Base-by-base conservation (phyloP, 2,888 invertebrate genomes). In the Ormyrus nitidulus region DNA sequence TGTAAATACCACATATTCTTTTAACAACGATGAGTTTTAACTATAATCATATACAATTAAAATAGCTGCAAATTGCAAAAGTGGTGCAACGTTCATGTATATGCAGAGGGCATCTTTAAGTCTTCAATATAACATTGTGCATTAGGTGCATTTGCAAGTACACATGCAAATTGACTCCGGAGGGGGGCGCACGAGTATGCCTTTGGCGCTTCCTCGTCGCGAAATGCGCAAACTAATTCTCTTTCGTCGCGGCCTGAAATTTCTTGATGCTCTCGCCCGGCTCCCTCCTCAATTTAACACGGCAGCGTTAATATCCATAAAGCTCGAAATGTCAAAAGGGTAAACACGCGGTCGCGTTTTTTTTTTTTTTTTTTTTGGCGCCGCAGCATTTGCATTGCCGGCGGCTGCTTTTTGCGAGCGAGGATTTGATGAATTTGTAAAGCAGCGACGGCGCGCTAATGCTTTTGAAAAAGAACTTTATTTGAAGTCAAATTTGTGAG, bases 201-300 rank as follows among this genome's bases (percentile, higher is more conserved):
- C 74, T 74, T 79, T 70, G 64, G 49, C 34, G n/a, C 72, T 58
- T 44, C 9, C 61, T 61, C 34, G 19, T 34, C 44, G 62, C 73
- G 51, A 62, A 75, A 75, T 54, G 74, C 9, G 66, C 11, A 66
- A 79, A 79, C 79, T 79, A 79, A 79, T 79, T 79, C 62, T 64
- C 56, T 74, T 79, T 64, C 58, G 44, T 9, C 64, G 9, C 34
- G 2, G 34, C 62, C 54, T 46, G 62, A 74, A 79, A 79, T 79
- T 34, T 79, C 74, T 74, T 69, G 79, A 79, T 79, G 73, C 72
- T 54, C 73, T 66, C 53, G 51, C 19, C 34, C 58, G 7, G 49
- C 64, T 9, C 48, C 69, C 64, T 34, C 34, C 34, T 34, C 34
- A 34, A 77, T 77, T 77, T 71, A 77, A 65, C 51, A 19, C 46